Evolutionary conservation across 2,113 vertebrate genomes (phyloP).

Genomic region (Connochaetes taurinus): DNA sequence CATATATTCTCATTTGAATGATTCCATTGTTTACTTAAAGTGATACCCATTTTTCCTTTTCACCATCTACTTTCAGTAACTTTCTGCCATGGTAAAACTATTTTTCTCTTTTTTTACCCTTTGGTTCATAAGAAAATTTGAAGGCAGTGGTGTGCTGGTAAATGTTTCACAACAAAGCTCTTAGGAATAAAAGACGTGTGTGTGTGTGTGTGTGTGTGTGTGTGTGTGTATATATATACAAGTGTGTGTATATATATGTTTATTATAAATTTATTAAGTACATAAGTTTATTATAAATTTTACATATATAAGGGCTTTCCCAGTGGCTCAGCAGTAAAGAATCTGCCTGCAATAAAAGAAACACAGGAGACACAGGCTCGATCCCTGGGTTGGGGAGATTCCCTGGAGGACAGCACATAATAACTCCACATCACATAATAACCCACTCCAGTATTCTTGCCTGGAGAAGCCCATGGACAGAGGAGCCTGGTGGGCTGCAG

Average conservation of each 20-base stretch:
- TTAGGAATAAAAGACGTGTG: not conserved
- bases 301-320: not conserved
- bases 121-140: not conserved
- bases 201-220: fast-evolving
- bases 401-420: not conserved
- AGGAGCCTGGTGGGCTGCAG: not conserved
- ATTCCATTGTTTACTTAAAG: not conserved
- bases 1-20: not conserved
- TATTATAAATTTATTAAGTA: not conserved
- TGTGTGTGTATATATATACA: not conserved
- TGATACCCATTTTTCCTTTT: not conserved
- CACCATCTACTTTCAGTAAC: not conserved
- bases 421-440: too few relatives aligned
- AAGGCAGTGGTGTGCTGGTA: not conserved
- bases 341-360: not conserved
- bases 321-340: not conserved
- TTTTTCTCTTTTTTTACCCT: not conserved
- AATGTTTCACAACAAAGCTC: not conserved
- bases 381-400: not conserved
- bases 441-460: not conserved
- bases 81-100: not conserved
- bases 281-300: not conserved
- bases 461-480: not conserved
- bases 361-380: not conserved
- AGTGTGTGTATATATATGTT: not conserved